phyloP scores from a whole-genome alignment of 2,888 invertebrate genomes.

The Actias luna region DNA sequence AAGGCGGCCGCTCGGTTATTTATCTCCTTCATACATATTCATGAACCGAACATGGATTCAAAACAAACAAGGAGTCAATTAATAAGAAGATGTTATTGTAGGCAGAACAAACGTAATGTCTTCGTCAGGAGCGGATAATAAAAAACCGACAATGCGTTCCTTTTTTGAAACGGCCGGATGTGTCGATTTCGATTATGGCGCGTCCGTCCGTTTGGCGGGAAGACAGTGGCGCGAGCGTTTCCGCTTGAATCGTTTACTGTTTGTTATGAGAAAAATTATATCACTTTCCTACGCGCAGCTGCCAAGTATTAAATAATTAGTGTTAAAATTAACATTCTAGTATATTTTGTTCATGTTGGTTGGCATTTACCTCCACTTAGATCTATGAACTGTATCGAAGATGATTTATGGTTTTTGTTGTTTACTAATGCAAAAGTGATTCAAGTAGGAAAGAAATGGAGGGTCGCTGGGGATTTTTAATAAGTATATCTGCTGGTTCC shows the following conservation, averaged over 20 bases:
- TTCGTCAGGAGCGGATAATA: slow-evolving; percentile 31
- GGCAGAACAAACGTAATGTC: slow-evolving; percentile 7
- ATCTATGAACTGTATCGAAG: neutral
- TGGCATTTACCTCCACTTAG: neutral
- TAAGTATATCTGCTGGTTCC: no score
- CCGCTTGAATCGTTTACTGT: slow-evolving; percentile 34
- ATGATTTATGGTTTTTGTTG: no score
- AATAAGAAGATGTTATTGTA: slow-evolving; percentile 10
- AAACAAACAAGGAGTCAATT: slow-evolving; percentile 12
- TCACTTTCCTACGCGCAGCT: neutral
- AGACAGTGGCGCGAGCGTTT: slow-evolving; percentile 43
- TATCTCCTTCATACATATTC: neutral
- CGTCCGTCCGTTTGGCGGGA: slow-evolving; percentile 51
- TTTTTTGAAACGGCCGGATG: slow-evolving; percentile 55
- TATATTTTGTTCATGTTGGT: neutral
- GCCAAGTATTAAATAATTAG: neutral
- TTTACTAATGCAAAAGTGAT: no score
- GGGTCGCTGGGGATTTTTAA: no score
- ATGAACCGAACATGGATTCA: neutral
- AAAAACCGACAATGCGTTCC: slow-evolving; percentile 49
- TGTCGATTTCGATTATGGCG: slow-evolving; percentile 61
- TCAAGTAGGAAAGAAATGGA: no score
- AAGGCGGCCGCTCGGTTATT: neutral
- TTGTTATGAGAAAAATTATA: slow-evolving; percentile 23
- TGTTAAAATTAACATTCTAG: neutral